phyloP scores from a whole-genome alignment of 1,140 invertebrate genomes.

The Bursaphelenchus mucronatus region DNA sequence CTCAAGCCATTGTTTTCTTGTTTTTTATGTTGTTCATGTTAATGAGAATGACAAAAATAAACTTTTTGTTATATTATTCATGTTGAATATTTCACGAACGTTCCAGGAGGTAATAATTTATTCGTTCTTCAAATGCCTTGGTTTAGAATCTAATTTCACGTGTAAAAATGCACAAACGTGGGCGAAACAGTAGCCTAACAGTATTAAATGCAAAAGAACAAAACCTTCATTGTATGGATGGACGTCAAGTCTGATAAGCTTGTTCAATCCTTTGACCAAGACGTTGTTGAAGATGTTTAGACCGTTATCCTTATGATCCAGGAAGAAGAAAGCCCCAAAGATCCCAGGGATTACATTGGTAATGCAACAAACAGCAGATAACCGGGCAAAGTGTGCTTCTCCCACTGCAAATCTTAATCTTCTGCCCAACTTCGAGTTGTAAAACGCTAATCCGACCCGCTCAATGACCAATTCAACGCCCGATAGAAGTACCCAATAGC shows the following conservation, averaged over 20 bases:
- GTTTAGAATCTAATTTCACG: constrained; percentile 32
- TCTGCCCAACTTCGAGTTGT: constrained; percentile 12
- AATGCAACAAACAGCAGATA: constrained; percentile 49
- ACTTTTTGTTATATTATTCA: constrained; percentile 2
- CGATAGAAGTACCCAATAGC: constrained; percentile 70
- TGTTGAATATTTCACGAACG: background rate
- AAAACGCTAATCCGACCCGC: constrained; percentile 39
- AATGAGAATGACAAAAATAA: no score
- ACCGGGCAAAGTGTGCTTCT: constrained; percentile 27
- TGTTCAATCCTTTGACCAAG: constrained; percentile 40
- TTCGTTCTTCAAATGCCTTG: constrained; percentile 9
- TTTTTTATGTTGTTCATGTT: no score
- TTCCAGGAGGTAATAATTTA: background rate
- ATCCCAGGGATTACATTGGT: constrained; percentile 55
- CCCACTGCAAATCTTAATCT: constrained; percentile 28
- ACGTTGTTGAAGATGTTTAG: constrained; percentile 48
- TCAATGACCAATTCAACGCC: constrained; percentile 53
- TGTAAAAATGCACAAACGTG: constrained; percentile 55
- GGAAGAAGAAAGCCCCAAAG: constrained; percentile 59
- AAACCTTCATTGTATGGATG: constrained; percentile 33
- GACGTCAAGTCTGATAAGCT: constrained; percentile 30
- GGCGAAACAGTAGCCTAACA: constrained; percentile 57
- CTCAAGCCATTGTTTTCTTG: no score
- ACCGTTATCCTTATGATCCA: constrained; percentile 46
- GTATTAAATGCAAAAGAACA: constrained; percentile 53